These are phyloP conservation scores for Hyalella azteca DNA, from an alignment of 2,888 invertebrate genomes.

Conservation along the genomic window DNA sequence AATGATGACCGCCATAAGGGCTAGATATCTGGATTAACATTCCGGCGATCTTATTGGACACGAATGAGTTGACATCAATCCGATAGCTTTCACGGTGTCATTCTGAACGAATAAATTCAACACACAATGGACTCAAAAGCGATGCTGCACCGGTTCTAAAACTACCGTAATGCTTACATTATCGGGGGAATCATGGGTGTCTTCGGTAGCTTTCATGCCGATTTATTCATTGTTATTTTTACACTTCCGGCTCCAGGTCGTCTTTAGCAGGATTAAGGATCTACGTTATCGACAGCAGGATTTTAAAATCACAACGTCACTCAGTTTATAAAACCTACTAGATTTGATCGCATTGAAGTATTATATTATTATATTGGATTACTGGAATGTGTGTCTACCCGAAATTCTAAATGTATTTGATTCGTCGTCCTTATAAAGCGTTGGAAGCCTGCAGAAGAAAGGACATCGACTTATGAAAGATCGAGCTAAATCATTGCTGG, in stretches of 20 bases:
- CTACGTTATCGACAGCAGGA: not conserved
- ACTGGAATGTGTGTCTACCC: too few relatives aligned
- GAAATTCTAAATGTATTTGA: too few relatives aligned
- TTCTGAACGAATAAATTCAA: slow-evolving; percentile 23
- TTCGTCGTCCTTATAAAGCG: too few relatives aligned
- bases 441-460: too few relatives aligned
- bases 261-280: not conserved
- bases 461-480: too few relatives aligned
- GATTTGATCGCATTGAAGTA: too few relatives aligned
- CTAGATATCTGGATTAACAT: slow-evolving; percentile 14
- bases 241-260: not conserved
- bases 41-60: slow-evolving; percentile 23
- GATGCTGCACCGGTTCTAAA: not conserved
- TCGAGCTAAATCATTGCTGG: too few relatives aligned
- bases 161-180: not conserved
- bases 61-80: slow-evolving; percentile 33
- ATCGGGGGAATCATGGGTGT: not conserved
- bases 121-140: not conserved
- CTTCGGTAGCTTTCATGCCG: not conserved
- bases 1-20: too few relatives aligned
- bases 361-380: too few relatives aligned
- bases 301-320: too few relatives aligned
- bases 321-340: too few relatives aligned
- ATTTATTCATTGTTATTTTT: not conserved
- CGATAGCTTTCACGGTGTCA: slow-evolving; percentile 7